phyloP scores from a whole-genome alignment of 2,113 vertebrate genomes.

The Xenopus tropicalis region DNA sequence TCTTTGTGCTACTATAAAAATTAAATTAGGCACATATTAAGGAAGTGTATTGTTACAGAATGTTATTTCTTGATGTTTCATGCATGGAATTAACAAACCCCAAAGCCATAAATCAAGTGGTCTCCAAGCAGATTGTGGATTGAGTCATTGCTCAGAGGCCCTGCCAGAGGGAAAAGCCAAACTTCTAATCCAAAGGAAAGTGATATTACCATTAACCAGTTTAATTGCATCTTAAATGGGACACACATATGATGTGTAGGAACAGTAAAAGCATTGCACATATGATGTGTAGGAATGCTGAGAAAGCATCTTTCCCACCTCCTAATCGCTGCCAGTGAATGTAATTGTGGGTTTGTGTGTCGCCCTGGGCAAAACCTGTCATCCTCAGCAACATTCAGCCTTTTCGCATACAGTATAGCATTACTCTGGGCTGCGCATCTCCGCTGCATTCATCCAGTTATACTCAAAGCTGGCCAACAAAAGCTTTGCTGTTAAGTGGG shows the following conservation, averaged over 20 bases:
- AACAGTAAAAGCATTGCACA: conserved; percentile 12
- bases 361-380: conserved; percentile 1
- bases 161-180: too few species aligned
- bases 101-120: conserved; percentile 4
- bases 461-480: too few species aligned
- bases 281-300: conserved; percentile 33
- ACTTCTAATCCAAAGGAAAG: conserved; percentile 1
- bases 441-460: too few species aligned
- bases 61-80: too few species aligned
- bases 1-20: too few species aligned
- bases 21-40: too few species aligned
- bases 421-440: too few species aligned
- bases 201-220: conserved; percentile 30
- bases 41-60: too few species aligned
- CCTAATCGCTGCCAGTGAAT: not conserved
- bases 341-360: not conserved
- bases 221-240: conserved; percentile 19
- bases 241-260: conserved; percentile 26
- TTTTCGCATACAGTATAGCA: too few species aligned
- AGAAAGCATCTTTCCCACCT: not conserved
- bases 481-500: too few species aligned
- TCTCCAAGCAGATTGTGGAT: not conserved
- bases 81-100: conserved; percentile 8
- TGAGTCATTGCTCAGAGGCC: too few species aligned
- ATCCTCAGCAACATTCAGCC: conserved; percentile 1